Conservation (phyloP, 2,888 invertebrate species). For the Ochropleura plecta region DNA sequence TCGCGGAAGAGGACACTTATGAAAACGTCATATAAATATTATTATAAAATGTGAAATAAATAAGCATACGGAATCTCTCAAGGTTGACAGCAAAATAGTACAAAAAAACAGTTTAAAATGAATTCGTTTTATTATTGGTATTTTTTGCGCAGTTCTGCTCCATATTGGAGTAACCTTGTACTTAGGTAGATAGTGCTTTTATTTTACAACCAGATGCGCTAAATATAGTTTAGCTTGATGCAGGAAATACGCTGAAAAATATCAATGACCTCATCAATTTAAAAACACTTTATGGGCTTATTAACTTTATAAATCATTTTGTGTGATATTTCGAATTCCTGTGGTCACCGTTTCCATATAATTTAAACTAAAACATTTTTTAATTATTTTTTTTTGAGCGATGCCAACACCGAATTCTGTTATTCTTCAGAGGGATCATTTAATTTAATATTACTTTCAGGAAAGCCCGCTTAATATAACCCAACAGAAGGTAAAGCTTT, state of each 20-base stretch:
- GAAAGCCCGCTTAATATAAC: neutral
- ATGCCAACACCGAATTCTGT: neutral
- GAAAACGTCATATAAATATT: slow-evolving; percentile 1
- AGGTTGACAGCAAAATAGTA: neutral
- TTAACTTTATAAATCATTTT: slow-evolving; percentile 4
- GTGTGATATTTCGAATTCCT: neutral
- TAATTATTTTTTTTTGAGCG: neutral
- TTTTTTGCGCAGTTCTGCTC: neutral
- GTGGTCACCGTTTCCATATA: neutral
- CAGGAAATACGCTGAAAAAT: slow-evolving; percentile 17
- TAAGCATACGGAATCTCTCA: neutral
- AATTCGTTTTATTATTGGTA: neutral
- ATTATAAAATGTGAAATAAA: neutral
- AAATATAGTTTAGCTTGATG: neutral
- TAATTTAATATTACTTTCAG: neutral
- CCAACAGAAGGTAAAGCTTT: neutral
- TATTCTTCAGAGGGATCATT: neutral
- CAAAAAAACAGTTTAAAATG: neutral
- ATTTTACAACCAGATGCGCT: slow-evolving; percentile 6
- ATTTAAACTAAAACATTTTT: neutral
- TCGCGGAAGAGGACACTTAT: slow-evolving; percentile 15
- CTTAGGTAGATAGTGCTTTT: neutral
- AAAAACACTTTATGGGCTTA: neutral
- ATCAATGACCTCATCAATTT: slow-evolving; percentile 4
- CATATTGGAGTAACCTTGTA: slow-evolving; percentile 7